Evolutionary conservation across 2,797 vertebrate genomes (phyloP), one percentile per base, ranked within the genome.

Genomic region (Gallirallus australis): DNA sequence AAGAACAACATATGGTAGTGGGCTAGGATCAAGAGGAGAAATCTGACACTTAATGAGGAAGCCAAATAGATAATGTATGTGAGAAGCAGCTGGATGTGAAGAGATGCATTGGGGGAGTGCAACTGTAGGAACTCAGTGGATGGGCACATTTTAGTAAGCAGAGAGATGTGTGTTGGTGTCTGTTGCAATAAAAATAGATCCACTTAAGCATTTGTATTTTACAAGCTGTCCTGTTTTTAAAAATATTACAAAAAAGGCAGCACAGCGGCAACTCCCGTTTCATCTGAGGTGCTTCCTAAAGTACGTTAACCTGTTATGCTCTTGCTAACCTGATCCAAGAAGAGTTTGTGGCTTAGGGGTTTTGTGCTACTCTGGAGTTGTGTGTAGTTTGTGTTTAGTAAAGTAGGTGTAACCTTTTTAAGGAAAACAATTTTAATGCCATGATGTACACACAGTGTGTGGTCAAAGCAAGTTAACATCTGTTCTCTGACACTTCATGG

Each of bases 371-470:
- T 66, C n/a, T 71, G 6, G 42, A 63, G 5, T 82, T 57, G 7
- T 4, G 1, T 31, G 12, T 33, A 23, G 25, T 40, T 83, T 60
- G 28, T 73, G 3, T 57, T 75, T 33, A 13, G 13, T 42, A 39
- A 40, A 4, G 5, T 82, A 69, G 15, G 15, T 42, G 7, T 63
- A 21, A 17, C 28, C 27, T 18, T 50, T 53, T 82, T 53, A 13
- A 72, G 39, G n/a, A 31, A 76, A 45, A 23, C 15, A 21, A 0
- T 64, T 56, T 52, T 50, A 42, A 53, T 79, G 25, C 8, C 10
- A 2, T 70, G 20, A 12, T 12, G 2, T n/a, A 11, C 42, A 31
- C 31, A 9, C 48, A n/a, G 6, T 19, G 4, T 1, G 0, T 33
- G 4, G 19, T 82, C 6, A 59, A 52, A 89, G 7, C 4, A 0